Evolutionary conservation across 2,797 vertebrate genomes (phyloP).

Genomic region (Rhinophrynus dorsalis): DNA sequence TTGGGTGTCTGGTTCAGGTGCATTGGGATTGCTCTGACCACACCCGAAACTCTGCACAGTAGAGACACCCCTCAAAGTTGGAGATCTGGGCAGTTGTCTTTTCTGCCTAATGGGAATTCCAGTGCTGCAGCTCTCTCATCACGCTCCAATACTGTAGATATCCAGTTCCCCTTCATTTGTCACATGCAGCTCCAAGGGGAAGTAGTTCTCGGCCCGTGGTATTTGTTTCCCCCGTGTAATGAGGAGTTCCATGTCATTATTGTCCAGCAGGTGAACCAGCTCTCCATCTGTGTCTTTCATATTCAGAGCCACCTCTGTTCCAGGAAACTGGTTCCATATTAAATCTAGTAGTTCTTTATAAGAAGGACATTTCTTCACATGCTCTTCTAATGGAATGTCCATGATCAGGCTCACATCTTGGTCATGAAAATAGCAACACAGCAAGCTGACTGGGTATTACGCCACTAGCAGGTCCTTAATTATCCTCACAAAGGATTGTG

Average conservation of each 20-base stretch:
- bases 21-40: no score
- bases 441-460: conserved; percentile 76
- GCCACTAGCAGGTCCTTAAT: conserved; percentile 87
- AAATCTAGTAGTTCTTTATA: conserved; percentile 80
- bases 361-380: conserved; percentile 77
- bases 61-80: no score
- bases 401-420: conserved; percentile 74
- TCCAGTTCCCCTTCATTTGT: conserved; percentile 74
- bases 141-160: conserved; percentile 72
- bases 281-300: conserved; percentile 84
- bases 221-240: conserved; percentile 66
- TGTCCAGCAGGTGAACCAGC: conserved; percentile 81
- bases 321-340: conserved; percentile 80
- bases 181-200: conserved; percentile 84
- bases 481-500: conserved; percentile 88
- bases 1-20: no score
- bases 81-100: no score
- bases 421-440: conserved; percentile 83
- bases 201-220: conserved; percentile 64
- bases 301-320: conserved; percentile 80
- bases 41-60: no score
- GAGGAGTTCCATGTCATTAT: conserved; percentile 86
- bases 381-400: conserved; percentile 90
- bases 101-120: no score
- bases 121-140: no score